Base-by-base conservation (phyloP, 2,888 invertebrate genomes). In the Ctenicera cuprea region DNA sequence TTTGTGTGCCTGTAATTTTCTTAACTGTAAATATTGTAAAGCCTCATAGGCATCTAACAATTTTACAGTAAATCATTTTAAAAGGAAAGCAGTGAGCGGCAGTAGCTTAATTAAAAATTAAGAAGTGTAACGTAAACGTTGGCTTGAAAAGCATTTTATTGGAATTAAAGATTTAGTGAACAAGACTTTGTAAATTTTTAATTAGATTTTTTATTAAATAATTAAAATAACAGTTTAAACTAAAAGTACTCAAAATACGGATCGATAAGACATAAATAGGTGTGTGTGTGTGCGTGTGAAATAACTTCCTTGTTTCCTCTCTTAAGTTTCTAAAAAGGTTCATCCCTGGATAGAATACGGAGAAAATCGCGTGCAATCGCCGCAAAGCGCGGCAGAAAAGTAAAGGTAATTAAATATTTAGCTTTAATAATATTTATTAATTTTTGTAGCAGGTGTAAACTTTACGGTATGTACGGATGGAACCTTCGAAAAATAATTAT, bases 321-420 rank as follows among this genome's bases (percentile, higher is more conserved):
- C 45, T 22, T 33, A 68, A 73, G 75, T 77, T 78, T 59, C 62
- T 43, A 61, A 61, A 76, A 76, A 78, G 71, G 62, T 72, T 41
- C 52, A 73, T 86, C 87, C 88, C 92, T 92, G 94, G 94, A 94
- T 93, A 93, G 93, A 88, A 90, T 95, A 90, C 91, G 94, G 88
- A 93, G 92, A 85, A 94, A 94, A 89, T 94, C 94, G 89, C 92
- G 94, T 91, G 94, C 94, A 89, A 93, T 95, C 88, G 94, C 94
- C 89, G 94, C 94, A 87, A 93, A 90, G 87, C 91, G 91, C 90
- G 91, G 91, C 87, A 91, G 93, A 89, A 93, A 93, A 91, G 94
- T 94, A 89, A 94, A 94, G 93, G 94, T 94, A 88, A 88, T 12
- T 38, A 14, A 52, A 22, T 26, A 5, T 52, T 52, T 52, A 50